These are phyloP conservation scores for Brachystomella parvula DNA, from an alignment of 1,140 invertebrate genomes.

Conservation along the genomic window DNA sequence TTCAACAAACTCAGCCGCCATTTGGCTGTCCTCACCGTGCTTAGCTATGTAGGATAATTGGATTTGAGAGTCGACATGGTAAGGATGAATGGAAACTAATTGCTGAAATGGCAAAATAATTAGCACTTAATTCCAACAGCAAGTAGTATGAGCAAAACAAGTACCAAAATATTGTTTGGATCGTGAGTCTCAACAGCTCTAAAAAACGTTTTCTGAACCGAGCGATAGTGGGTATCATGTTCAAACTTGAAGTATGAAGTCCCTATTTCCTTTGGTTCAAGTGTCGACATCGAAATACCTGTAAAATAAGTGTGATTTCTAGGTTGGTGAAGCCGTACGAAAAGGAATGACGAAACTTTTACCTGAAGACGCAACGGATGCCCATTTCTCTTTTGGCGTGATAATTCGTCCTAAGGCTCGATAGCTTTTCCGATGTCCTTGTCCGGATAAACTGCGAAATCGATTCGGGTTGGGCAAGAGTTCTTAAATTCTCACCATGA, in stretches of 20 bases:
- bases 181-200: slow-evolving; percentile 69
- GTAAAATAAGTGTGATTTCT: slow-evolving; percentile 20
- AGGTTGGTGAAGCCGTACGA: slow-evolving; percentile 21
- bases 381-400: slow-evolving; percentile 23
- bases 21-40: slow-evolving; percentile 68
- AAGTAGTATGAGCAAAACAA: slow-evolving; percentile 16
- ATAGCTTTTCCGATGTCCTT: slow-evolving; percentile 13
- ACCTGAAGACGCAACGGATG: slow-evolving; percentile 5
- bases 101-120: slow-evolving; percentile 7
- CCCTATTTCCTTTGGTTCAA: slow-evolving; percentile 47
- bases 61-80: slow-evolving; percentile 75
- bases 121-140: slow-evolving; percentile 21
- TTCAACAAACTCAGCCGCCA: slow-evolving; percentile 70
- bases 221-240: slow-evolving; percentile 67
- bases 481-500: slow-evolving; percentile 11
- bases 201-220: slow-evolving; percentile 64
- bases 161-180: slow-evolving; percentile 68
- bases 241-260: slow-evolving; percentile 67
- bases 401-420: slow-evolving; percentile 19
- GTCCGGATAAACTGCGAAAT: neutral
- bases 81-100: slow-evolving; percentile 53
- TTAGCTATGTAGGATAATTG: slow-evolving; percentile 75
- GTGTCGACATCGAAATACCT: slow-evolving; percentile 63
- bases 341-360: slow-evolving; percentile 6
- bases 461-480: neutral